Evolutionary conservation across 2,113 vertebrate genomes (phyloP).

Genomic region (Micronycteris hirsuta): DNA sequence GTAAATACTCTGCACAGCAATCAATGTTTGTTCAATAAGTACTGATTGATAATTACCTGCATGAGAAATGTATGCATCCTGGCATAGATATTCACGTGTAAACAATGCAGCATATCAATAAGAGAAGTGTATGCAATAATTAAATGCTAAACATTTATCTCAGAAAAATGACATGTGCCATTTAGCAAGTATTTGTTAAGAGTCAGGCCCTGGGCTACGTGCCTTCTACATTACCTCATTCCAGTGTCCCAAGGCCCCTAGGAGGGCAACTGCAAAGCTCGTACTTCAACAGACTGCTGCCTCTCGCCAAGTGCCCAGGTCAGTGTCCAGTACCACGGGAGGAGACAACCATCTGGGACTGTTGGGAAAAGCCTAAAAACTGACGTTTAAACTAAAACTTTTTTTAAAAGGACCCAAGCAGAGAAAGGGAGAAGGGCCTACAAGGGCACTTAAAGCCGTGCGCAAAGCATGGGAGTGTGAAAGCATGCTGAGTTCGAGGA

Average conservation of each 20-base stretch:
- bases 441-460: fast-evolving
- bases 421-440: background rate
- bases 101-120: background rate
- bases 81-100: background rate
- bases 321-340: background rate
- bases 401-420: background rate
- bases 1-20: background rate
- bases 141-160: background rate
- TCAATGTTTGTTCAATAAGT: background rate
- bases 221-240: background rate
- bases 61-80: background rate
- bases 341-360: background rate
- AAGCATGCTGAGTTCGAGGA: fast-evolving
- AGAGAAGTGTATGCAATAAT: background rate
- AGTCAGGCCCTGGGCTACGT: background rate
- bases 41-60: background rate
- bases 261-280: background rate
- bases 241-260: background rate
- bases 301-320: background rate
- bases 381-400: background rate
- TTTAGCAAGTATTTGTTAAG: background rate
- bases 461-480: background rate
- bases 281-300: background rate
- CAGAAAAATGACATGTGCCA: background rate
- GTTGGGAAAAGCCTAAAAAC: background rate